Evolutionary conservation across 2,797 vertebrate genomes (phyloP).

Genomic region (Vipera ursinii): DNA sequence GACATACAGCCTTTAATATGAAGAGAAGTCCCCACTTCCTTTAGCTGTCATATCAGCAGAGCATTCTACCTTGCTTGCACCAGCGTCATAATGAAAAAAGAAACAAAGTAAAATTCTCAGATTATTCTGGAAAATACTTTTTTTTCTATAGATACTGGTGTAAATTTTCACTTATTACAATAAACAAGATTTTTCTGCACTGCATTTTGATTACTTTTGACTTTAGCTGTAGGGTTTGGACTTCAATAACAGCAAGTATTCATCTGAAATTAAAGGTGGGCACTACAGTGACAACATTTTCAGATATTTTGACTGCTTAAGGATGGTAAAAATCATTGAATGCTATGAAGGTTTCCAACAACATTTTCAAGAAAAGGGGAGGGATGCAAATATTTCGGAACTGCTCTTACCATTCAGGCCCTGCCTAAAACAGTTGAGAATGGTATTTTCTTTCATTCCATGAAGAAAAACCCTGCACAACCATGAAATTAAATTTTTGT

Average conservation of each 20-base stretch:
- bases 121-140: neutral
- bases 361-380: neutral
- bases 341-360: neutral
- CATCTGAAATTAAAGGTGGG: neutral
- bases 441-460: neutral
- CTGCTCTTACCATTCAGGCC: neutral
- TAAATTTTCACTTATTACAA: neutral
- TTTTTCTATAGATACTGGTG: neutral
- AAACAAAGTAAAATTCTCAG: slow-evolving; percentile 10
- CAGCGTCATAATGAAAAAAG: slow-evolving; percentile 1
- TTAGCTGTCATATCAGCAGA: neutral
- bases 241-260: neutral
- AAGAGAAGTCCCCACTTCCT: neutral
- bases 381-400: neutral
- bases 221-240: neutral
- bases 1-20: neutral
- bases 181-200: neutral
- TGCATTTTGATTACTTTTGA: neutral
- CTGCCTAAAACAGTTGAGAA: neutral
- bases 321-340: neutral
- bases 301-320: neutral
- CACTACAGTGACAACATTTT: neutral
- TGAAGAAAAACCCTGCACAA: neutral
- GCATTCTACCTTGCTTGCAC: neutral
- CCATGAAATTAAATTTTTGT: neutral